Evolutionary conservation across 2,888 invertebrate genomes (phyloP).

Genomic region (Apamea crenata): DNA sequence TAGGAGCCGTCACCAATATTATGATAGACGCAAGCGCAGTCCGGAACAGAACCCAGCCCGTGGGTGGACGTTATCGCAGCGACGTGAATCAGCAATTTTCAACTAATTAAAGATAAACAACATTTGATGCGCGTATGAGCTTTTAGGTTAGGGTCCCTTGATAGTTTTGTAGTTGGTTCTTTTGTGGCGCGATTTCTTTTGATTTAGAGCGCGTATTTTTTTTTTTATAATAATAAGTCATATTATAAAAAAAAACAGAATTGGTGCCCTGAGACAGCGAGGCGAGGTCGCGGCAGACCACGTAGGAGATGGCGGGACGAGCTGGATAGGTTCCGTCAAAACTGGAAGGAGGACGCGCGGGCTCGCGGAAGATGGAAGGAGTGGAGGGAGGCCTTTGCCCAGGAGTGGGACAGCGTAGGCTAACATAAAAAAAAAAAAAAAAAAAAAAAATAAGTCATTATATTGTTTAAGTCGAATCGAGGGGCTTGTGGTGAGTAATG

Average conservation of each 20-base stretch:
- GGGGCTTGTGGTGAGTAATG: too few species aligned
- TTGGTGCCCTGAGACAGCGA: too few species aligned
- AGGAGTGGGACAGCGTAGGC: too few species aligned
- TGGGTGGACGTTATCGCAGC: conserved; percentile 74
- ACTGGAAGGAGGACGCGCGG: too few species aligned
- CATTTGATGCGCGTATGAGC: conserved; percentile 74
- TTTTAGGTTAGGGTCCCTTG: conserved; percentile 59
- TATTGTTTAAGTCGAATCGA: background rate
- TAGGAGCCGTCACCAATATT: conserved; percentile 72
- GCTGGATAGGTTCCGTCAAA: too few species aligned
- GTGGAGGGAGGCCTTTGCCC: too few species aligned
- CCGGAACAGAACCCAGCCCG: conserved; percentile 45
- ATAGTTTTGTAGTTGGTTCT: conserved; percentile 19
- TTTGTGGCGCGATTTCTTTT: conserved; percentile 14
- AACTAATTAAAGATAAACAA: conserved; percentile 87
- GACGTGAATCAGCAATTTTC: conserved; percentile 83
- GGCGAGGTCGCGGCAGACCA: too few species aligned
- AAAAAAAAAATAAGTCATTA: background rate
- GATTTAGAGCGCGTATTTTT: background rate
- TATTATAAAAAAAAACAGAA: too few species aligned
- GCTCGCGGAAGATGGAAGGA: too few species aligned
- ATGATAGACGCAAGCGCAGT: conserved; percentile 72
- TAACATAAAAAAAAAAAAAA: too few species aligned
- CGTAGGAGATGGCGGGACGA: too few species aligned
- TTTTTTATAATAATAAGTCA: background rate